phyloP scores from a whole-genome alignment of 2,113 vertebrate species.

The Indri indri region DNA sequence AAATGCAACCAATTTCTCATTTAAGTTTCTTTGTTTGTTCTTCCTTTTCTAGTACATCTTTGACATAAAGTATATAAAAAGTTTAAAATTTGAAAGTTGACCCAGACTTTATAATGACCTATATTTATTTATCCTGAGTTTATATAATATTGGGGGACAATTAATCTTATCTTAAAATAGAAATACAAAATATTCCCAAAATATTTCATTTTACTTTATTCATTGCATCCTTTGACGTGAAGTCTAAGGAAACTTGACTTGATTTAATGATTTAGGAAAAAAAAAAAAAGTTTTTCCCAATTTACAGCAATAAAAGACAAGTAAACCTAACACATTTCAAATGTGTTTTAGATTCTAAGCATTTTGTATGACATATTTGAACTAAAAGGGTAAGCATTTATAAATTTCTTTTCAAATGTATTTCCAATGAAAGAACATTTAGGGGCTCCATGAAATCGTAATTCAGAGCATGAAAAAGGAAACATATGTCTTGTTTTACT shows the following conservation, averaged over 20 bases:
- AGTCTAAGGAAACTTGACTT: not conserved
- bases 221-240: not conserved
- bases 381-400: not conserved
- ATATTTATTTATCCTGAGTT: not conserved
- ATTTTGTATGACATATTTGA: not conserved
- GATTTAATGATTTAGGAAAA: not conserved
- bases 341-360: not conserved
- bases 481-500: not conserved
- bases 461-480: not conserved
- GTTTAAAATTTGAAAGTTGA: not conserved
- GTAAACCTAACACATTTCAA: not conserved
- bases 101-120: not conserved
- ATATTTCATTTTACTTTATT: not conserved
- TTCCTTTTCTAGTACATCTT: not conserved
- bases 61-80: not conserved
- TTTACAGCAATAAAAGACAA: not conserved
- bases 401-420: conserved; percentile 34
- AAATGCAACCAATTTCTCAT: not conserved
- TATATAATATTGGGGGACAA: not conserved
- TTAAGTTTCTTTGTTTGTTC: not conserved
- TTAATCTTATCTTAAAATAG: not conserved
- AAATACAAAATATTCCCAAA: not conserved
- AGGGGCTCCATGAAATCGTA: not conserved
- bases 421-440: not conserved
- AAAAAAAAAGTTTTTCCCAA: not conserved